Conservation (phyloP, 2,113 vertebrate genomes). For the Oryzias melastigma region DNA sequence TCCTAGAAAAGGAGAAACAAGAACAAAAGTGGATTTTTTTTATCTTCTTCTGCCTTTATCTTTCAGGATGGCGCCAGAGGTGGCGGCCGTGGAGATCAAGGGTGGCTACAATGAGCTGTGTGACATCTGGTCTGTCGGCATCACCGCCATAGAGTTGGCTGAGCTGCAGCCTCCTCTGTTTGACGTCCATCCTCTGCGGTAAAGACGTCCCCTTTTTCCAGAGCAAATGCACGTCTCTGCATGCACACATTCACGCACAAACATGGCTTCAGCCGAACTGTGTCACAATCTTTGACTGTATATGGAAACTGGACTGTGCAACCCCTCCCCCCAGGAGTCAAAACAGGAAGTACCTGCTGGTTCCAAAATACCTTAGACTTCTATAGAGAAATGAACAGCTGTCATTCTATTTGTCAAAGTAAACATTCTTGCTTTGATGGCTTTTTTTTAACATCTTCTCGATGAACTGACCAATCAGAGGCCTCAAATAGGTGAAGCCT, state of each 20-base stretch:
- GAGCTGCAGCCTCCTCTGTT: conserved; percentile 89
- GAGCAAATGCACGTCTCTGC: neutral
- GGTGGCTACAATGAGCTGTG: conserved; percentile 91
- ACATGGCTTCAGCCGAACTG: neutral
- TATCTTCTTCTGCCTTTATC: conserved; percentile 4
- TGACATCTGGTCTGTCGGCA: conserved; percentile 92
- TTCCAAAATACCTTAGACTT: no score
- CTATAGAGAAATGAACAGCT: no score
- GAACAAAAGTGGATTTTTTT: neutral
- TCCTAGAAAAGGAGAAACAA: no score
- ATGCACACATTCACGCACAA: neutral
- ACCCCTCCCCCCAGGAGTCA: no score
- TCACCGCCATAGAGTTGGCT: conserved; percentile 89
- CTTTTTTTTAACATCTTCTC: no score
- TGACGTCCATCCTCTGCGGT: conserved; percentile 90
- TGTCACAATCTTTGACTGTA: no score
- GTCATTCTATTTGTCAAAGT: no score
- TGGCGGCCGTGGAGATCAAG: conserved; percentile 89
- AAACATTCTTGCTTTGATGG: no score
- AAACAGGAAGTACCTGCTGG: no score
- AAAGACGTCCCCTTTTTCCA: conserved; percentile 2
- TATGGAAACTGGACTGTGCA: no score
- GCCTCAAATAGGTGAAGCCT: no score
- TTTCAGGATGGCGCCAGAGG: conserved; percentile 92
- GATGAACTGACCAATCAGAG: no score